Percentiles rank a stretch among this genome's conserved stretches.
phyloP scores from a whole-genome alignment of 35 echinoderm and acorn worm genomes.

The Chiridota heheva region DNA sequence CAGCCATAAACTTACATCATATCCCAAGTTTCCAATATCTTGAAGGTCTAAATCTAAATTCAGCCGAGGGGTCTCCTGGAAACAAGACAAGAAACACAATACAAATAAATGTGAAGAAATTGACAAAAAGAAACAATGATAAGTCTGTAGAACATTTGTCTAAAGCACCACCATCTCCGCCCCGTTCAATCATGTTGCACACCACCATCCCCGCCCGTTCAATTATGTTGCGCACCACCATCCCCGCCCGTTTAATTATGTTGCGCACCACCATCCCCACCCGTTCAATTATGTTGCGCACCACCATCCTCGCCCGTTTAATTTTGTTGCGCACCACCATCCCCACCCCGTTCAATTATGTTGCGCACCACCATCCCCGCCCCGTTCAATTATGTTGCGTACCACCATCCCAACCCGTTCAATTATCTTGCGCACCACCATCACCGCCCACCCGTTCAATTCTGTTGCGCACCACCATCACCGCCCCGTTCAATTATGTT shows the following conservation, averaged over 20 bases:
- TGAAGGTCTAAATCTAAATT: slow-evolving; percentile 87
- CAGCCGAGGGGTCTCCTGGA: slow-evolving; percentile 67
- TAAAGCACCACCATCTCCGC: neutral
- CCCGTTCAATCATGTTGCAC: neutral
- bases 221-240: neutral
- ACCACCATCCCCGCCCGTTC: neutral
- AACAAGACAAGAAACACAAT: slow-evolving; percentile 29
- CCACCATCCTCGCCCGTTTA: too few species aligned
- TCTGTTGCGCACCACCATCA: neutral
- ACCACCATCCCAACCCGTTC: too few species aligned
- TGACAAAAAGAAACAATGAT: neutral
- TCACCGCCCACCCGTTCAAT: too few species aligned
- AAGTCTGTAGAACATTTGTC: neutral
- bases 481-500: too few species aligned
- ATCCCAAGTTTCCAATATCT: slow-evolving; percentile 82
- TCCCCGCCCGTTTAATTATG: neutral
- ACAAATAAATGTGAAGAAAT: slow-evolving; percentile 9
- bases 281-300: too few species aligned
- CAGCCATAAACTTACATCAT: slow-evolving; percentile 59
- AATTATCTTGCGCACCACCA: too few species aligned
- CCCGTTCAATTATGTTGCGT: neutral
- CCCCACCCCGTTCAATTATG: too few species aligned
- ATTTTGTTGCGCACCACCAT: too few species aligned
- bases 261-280: too few species aligned
- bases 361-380: neutral